Percentiles rank a stretch among this genome's conserved stretches.
Evolutionary conservation across 2,888 invertebrate genomes (phyloP).

Genomic region (Agonopterix alstromeriana): DNA sequence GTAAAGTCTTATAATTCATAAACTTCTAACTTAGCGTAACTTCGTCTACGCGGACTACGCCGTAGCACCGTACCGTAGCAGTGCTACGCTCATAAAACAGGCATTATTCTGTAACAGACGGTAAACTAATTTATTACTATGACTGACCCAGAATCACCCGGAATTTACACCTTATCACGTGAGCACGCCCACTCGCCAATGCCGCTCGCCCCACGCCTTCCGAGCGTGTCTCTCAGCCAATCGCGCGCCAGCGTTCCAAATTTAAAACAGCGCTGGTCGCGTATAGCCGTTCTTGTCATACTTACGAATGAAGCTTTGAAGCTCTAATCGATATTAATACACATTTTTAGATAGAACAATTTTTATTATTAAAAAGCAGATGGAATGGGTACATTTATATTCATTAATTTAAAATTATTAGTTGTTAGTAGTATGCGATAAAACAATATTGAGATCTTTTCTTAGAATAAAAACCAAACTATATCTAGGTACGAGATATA

Average conservation of each 20-base stretch:
- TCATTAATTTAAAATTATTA: too few species aligned
- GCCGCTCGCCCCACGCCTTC: constrained; percentile 58
- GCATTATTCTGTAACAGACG: constrained; percentile 39
- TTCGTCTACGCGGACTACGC: constrained; percentile 29
- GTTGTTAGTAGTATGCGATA: too few species aligned
- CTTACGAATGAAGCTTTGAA: constrained; percentile 19
- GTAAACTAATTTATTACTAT: constrained; percentile 53
- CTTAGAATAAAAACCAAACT: too few species aligned
- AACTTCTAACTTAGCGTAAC: background rate
- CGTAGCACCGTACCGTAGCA: constrained; percentile 45
- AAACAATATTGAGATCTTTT: too few species aligned
- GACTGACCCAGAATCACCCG: constrained; percentile 37
- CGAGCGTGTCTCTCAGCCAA: constrained; percentile 60
- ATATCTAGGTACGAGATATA: too few species aligned
- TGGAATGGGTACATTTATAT: too few species aligned
- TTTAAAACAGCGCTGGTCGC: constrained; percentile 46
- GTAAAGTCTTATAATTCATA: too few species aligned
- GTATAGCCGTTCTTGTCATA: constrained; percentile 56
- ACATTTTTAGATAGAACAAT: too few species aligned
- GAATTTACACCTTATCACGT: constrained; percentile 45
- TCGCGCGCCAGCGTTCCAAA: constrained; percentile 46
- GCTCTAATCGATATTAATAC: constrained; percentile 8
- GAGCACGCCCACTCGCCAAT: constrained; percentile 62
- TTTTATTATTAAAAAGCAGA: too few species aligned
- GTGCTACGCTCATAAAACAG: constrained; percentile 30